Conservation (phyloP, 2,113 vertebrate species). For the Rhadina sibilatrix region DNA sequence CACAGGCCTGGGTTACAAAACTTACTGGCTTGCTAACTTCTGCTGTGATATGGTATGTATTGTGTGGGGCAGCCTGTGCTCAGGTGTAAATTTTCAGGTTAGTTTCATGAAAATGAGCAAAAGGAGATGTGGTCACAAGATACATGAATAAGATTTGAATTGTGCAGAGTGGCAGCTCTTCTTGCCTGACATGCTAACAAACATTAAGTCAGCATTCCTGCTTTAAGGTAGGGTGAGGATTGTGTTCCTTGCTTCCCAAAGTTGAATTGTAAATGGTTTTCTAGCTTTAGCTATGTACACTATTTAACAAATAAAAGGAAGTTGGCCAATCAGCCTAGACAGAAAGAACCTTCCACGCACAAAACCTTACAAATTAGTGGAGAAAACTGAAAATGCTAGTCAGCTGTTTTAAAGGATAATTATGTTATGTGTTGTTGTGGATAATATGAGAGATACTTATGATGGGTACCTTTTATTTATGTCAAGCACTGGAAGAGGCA, state of each 20-base stretch:
- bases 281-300: not conserved
- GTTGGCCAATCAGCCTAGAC: not conserved
- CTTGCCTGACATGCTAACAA: not conserved
- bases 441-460: not conserved
- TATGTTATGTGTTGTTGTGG: not conserved
- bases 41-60: slow-evolving; percentile 74
- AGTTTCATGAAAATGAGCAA: not conserved
- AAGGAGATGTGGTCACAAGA: not conserved
- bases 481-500: not conserved
- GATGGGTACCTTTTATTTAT: not conserved
- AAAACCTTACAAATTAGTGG: not conserved
- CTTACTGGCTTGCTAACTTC: slow-evolving; percentile 75
- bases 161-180: not conserved
- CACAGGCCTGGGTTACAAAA: slow-evolving; percentile 67
- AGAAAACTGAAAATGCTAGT: not conserved
- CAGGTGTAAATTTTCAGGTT: not conserved
- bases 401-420: not conserved
- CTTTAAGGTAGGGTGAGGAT: not conserved
- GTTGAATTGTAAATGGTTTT: not conserved
- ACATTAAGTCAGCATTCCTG: not conserved
- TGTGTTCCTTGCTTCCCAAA: not conserved
- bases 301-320: not conserved
- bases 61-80: not conserved
- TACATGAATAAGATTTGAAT: not conserved
- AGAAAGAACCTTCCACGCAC: not conserved